Conservation (phyloP, 2,888 invertebrate species). For the Sepiola atlantica region DNA sequence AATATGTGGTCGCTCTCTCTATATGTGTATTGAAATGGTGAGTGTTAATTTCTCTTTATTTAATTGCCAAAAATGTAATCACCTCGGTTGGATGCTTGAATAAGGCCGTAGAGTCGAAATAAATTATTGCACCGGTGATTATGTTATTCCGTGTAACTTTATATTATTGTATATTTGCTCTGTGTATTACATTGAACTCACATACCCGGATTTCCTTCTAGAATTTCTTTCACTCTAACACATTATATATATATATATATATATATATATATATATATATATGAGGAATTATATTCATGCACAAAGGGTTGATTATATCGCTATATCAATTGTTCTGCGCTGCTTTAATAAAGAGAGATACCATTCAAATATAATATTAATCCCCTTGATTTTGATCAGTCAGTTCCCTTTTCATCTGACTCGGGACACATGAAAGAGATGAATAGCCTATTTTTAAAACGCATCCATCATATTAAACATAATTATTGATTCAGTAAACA, state of each 20-base stretch:
- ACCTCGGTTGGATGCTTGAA: no score
- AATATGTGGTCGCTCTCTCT: no score
- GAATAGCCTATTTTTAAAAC: neutral
- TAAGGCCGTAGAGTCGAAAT: no score
- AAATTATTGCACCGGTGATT: no score
- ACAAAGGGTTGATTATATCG: neutral
- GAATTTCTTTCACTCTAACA: no score
- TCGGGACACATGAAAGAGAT: neutral
- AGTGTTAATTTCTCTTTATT: no score
- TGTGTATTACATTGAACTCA: no score
- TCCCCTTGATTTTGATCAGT: neutral
- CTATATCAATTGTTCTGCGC: neutral
- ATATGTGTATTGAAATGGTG: no score
- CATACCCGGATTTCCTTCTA: no score
- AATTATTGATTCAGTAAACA: constrained; percentile 8
- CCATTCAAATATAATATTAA: neutral
- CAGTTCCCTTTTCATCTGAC: neutral
- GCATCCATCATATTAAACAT: neutral
- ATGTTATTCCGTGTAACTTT: no score
- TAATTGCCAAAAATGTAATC: no score
- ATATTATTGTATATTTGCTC: no score
- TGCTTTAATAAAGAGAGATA: neutral
- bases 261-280: neutral
- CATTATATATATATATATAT: neutral
- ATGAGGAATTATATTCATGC: neutral